Conservation (phyloP, 2,113 vertebrate species). For the Sorex fumeus region DNA sequence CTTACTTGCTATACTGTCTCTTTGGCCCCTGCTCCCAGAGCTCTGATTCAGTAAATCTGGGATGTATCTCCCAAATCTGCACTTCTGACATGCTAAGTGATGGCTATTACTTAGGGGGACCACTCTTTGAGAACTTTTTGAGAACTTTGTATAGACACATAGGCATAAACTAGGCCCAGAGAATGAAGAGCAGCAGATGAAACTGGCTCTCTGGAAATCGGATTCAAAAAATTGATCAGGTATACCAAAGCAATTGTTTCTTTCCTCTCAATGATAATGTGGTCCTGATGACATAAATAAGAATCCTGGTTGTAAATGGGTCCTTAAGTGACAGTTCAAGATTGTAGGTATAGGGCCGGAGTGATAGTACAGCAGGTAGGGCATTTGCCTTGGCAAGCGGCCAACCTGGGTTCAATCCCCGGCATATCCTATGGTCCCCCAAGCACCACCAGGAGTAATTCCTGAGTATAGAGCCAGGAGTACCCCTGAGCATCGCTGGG, state of each 20-base stretch:
- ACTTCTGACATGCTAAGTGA: background rate
- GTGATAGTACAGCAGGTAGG: too few species aligned
- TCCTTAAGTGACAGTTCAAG: background rate
- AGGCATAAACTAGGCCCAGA: background rate
- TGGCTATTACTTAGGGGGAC: background rate
- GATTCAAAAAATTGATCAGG: background rate
- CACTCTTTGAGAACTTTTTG: conserved; percentile 25
- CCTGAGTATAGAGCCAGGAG: too few species aligned
- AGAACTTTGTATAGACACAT: background rate
- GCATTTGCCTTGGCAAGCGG: too few species aligned
- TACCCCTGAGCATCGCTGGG: too few species aligned
- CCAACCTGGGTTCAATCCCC: too few species aligned
- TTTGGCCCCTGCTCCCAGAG: too few species aligned
- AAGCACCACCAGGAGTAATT: too few species aligned
- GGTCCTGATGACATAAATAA: background rate
- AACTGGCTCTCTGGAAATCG: background rate
- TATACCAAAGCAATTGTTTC: background rate
- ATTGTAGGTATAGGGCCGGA: background rate
- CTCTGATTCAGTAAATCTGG: background rate
- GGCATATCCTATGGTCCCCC: too few species aligned
- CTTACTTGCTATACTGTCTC: too few species aligned
- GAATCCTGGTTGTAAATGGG: background rate
- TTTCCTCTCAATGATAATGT: background rate
- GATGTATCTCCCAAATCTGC: background rate
- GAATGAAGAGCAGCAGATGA: background rate